phyloP scores from a whole-genome alignment of 1,140 invertebrate species.

The Drosophila oshimai region DNA sequence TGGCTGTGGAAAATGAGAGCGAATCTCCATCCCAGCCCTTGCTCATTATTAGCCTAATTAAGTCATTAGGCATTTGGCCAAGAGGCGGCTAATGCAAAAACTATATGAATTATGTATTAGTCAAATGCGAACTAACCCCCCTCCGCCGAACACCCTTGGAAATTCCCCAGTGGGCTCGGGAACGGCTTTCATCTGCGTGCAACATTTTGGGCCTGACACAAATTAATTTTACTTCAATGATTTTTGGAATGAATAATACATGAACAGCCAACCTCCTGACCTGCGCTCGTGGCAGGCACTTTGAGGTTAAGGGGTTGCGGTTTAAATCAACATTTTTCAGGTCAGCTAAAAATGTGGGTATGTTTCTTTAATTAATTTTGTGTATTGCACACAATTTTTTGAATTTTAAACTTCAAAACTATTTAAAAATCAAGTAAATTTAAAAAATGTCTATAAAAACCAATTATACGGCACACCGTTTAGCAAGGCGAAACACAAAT shows the following conservation, averaged over 20 bases:
- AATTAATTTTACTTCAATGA: constrained; percentile 76
- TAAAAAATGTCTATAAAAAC: no score
- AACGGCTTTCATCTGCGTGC: constrained; percentile 4
- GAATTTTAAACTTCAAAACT: no score
- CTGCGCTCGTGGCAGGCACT: not conserved
- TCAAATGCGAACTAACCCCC: constrained; percentile 40
- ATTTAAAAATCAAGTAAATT: no score
- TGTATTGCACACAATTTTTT: no score
- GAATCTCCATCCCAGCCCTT: not conserved
- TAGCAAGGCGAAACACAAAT: not conserved
- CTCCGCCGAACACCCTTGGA: not conserved
- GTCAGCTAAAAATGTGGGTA: no score
- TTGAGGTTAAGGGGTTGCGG: not conserved
- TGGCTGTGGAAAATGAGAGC: not conserved
- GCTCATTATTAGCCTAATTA: constrained; percentile 73
- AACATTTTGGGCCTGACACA: constrained; percentile 60
- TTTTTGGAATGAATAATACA: constrained; percentile 65
- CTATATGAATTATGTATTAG: constrained; percentile 71
- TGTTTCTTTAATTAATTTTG: no score
- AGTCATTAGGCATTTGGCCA: constrained; percentile 70
- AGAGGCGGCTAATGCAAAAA: constrained; percentile 56
- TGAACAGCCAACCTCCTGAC: not conserved
- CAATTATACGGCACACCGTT: no score
- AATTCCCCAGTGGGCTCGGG: not conserved
- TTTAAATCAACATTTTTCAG: not conserved